Conservation (phyloP, 2,797 vertebrate genomes). For the Cheirogaleus major region DNA sequence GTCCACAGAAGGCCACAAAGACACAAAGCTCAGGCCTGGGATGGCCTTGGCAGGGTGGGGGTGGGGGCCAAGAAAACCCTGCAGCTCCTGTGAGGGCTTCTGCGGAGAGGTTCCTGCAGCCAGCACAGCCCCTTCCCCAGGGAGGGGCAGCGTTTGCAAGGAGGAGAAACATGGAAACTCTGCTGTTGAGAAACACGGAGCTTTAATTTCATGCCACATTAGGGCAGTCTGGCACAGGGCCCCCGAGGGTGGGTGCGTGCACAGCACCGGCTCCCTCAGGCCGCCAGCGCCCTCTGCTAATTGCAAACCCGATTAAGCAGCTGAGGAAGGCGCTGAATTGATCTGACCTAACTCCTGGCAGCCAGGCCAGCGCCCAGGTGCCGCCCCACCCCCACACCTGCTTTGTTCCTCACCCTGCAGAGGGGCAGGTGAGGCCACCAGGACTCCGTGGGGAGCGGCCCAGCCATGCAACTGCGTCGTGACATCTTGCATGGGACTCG, state of each 20-base stretch:
- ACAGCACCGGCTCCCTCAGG: conserved; percentile 67
- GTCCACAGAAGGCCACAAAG: neutral
- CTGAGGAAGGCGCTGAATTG: conserved; percentile 79
- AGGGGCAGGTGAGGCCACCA: neutral
- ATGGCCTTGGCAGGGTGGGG: neutral
- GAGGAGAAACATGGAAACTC: too few relatives aligned
- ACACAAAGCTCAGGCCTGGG: neutral
- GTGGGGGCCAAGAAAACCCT: neutral
- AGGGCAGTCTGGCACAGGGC: conserved; percentile 80
- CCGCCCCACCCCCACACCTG: neutral
- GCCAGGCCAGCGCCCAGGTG: conserved; percentile 64
- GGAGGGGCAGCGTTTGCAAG: too few relatives aligned
- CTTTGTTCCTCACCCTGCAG: conserved; percentile 44
- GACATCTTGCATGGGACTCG: neutral
- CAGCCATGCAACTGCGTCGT: neutral
- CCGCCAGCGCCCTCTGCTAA: conserved; percentile 69
- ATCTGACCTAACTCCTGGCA: conserved; percentile 69
- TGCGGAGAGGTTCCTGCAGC: too few relatives aligned
- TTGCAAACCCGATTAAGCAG: conserved; percentile 78
- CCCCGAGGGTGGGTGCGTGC: conserved; percentile 62
- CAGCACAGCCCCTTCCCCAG: neutral
- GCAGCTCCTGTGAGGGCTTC: too few relatives aligned
- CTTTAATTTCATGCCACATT: conserved; percentile 87
- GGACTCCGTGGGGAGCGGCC: neutral
- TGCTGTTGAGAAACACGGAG: conserved; percentile 64